Conservation (phyloP, 2,888 invertebrate genomes). For the Eupelmus urozonus region DNA sequence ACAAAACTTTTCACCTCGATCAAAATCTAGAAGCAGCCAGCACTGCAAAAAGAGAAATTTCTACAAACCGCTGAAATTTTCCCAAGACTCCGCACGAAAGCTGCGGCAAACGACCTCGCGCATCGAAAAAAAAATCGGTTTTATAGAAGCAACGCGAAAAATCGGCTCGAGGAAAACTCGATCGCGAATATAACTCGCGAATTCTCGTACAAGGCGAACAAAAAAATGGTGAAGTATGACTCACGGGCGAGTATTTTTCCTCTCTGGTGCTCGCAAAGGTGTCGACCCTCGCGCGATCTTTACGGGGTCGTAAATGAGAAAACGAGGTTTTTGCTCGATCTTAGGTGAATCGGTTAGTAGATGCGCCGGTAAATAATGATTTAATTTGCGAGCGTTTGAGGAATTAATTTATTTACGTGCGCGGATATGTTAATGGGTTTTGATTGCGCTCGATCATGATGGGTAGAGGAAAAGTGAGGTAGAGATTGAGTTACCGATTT, state of each 20-base stretch:
- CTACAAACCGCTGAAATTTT: slow-evolving; percentile 26
- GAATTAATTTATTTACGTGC: background rate
- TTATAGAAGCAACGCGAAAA: background rate
- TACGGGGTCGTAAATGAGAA: background rate
- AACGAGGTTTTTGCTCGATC: background rate
- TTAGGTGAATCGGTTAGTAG: background rate
- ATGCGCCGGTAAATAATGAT: background rate
- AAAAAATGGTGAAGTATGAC: too few species aligned
- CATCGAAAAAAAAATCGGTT: slow-evolving; percentile 20
- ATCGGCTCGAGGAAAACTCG: slow-evolving; percentile 48
- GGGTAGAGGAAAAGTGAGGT: background rate
- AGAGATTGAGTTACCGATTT: too few species aligned
- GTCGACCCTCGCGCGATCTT: background rate
- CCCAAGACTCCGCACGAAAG: background rate
- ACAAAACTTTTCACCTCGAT: too few species aligned
- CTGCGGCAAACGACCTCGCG: background rate
- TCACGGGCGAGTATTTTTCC: slow-evolving; percentile 3
- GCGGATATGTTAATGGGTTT: background rate
- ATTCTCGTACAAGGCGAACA: slow-evolving; percentile 44
- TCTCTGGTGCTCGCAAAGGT: background rate
- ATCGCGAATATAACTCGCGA: slow-evolving; percentile 56
- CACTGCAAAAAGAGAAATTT: slow-evolving; percentile 28
- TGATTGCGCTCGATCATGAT: background rate
- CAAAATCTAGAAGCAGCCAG: background rate
- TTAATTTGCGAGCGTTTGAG: background rate